These are phyloP conservation scores for Mirounga angustirostris DNA, from an alignment of 2,113 vertebrate genomes.

Conservation along the genomic window DNA sequence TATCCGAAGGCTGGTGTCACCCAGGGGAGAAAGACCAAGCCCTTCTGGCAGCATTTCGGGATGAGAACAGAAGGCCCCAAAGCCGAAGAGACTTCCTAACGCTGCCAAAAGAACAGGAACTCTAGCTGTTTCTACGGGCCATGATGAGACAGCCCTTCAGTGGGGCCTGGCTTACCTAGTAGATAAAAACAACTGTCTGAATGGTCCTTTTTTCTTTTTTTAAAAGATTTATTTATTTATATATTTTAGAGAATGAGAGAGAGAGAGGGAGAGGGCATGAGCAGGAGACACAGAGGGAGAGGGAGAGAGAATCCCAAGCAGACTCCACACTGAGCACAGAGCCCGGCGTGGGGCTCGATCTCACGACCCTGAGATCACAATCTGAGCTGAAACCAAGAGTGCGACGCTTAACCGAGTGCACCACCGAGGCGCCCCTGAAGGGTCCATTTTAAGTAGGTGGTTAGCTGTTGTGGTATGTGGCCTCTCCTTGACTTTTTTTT, in stretches of 20 bases:
- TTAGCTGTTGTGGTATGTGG: fast-evolving
- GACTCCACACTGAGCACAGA: background rate
- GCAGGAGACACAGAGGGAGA: background rate
- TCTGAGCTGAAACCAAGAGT: background rate
- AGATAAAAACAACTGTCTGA: background rate
- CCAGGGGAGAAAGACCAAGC: background rate
- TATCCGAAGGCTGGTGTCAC: fast-evolving
- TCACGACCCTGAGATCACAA: background rate
- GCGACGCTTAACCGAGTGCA: background rate
- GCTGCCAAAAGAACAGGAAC: fast-evolving
- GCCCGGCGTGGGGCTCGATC: background rate
- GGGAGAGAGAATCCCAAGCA: background rate
- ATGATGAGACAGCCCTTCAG: fast-evolving
- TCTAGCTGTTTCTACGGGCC: background rate
- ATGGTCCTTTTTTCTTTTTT: background rate
- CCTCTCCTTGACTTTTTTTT: background rate
- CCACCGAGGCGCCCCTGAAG: fast-evolving
- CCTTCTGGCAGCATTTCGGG: background rate
- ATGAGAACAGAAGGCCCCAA: background rate
- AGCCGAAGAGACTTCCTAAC: fast-evolving
- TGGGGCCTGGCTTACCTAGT: fast-evolving
- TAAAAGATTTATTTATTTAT: background rate
- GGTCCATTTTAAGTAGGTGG: background rate
- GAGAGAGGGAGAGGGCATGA: background rate
- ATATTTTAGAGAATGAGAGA: background rate